Evolutionary conservation across 2,113 vertebrate genomes (phyloP), one percentile per base, ranked within the genome.

Genomic region (Lamprologus lemairii): DNA sequence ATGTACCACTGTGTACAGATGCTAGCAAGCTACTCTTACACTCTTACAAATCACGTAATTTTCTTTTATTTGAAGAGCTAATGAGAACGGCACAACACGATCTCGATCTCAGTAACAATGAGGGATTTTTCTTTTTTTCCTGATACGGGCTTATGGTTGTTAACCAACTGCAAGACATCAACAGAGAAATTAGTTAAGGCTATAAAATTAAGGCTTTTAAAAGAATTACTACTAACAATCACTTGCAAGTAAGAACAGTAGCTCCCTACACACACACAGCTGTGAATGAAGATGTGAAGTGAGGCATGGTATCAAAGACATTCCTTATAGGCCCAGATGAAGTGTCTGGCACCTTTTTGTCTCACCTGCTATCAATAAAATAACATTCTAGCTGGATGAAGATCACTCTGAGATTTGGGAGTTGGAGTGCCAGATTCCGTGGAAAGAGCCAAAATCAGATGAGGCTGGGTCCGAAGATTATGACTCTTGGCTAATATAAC

Each of bases 201-300:
- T 83, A 78, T 60, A 73, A 83, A 92, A 91, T 86, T 71, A 93
- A 93, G 88, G 93, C 93, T 91, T 88, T 89, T 54, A 86, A 90
- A 89, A 63, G 12, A 89, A 84, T 80, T 47, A 49, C 89, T 51
- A 37, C 75, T 17, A 78, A 81, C 55, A 42, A 73, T 55, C 28
- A 6, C 81, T 83, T 85, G 84, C 82, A 87, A 86, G 26, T 88
- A 54, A 65, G 85, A 89, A 55, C 89, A 51, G 83, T 45, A 86
- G 55, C 60, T 87, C 49, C 63, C 86, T 31, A 73, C 71, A 31
- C 19, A 80, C 68, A 31, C 73, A 37, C n/a, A 80, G 83, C 86
- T 85, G 80, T 87, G 83, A 91, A 92, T 85, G 54, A 88, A 71
- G 86, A 81, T 85, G 82, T 84, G 68, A 84, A 85, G 31, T 40